Evolutionary conservation across 2,888 invertebrate genomes (phyloP).

Genomic region (Malthinus flaveolus): DNA sequence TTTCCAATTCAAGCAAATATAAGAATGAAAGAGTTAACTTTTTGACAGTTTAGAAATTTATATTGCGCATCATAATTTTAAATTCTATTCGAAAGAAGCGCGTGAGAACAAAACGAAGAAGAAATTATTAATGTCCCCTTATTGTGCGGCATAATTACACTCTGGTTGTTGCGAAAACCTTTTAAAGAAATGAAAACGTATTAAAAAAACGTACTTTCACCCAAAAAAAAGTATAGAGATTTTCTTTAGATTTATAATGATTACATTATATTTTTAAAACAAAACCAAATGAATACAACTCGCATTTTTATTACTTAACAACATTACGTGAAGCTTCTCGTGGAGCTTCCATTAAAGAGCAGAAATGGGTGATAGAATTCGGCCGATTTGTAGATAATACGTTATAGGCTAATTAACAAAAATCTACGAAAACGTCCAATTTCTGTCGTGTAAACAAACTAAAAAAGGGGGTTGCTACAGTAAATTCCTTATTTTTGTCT

Average conservation of each 20-base stretch:
- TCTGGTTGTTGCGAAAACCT: constrained; percentile 42
- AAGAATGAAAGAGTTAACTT: constrained; percentile 28
- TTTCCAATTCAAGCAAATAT: constrained; percentile 21
- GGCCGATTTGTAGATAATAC: too few relatives aligned
- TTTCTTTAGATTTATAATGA: constrained; percentile 29
- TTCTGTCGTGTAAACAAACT: neutral
- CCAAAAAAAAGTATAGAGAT: constrained; percentile 30
- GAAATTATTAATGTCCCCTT: constrained; percentile 47
- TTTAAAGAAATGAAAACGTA: constrained; percentile 50
- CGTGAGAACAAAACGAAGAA: constrained; percentile 36
- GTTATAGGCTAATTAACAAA: neutral
- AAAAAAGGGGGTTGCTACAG: constrained; percentile 16
- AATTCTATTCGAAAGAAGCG: constrained; percentile 35
- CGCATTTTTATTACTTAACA: too few relatives aligned
- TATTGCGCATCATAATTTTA: constrained; percentile 34
- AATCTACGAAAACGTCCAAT: neutral
- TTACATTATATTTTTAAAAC: constrained; percentile 7
- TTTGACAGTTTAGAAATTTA: constrained; percentile 34
- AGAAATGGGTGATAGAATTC: too few relatives aligned
- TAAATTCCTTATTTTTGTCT: constrained; percentile 34
- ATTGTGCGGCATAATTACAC: constrained; percentile 46
- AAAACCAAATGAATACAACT: neutral
- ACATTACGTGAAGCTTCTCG: too few relatives aligned
- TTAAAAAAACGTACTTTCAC: constrained; percentile 37
- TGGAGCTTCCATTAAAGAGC: too few relatives aligned